Base-by-base conservation (phyloP, 2,113 vertebrate species). In the Clarias magur region DNA sequence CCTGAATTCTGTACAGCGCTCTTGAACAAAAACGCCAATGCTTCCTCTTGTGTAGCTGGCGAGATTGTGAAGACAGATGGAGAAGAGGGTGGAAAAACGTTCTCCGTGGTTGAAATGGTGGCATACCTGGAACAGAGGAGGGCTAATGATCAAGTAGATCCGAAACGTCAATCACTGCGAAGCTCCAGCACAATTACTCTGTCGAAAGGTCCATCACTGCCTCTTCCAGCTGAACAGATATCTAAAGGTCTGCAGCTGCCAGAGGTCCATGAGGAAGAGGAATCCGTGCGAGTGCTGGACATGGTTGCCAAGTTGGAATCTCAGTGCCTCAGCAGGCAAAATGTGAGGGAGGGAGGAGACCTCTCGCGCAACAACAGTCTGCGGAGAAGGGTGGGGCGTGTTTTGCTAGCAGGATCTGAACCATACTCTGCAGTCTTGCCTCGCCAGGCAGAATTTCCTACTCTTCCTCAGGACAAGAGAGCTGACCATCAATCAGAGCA, bases 291-390 rank as follows among this genome's bases (percentile, higher is more conserved):
- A 0, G 98, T 99, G 86, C 95, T 97, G 15, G 97, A 99, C 93
- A 97, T 99, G 96, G 97, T 99, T 82, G 98, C 98, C 53, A 96
- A 88, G 94, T 93, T 99, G 87, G 98, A 99, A 91, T 98, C 96
- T 0, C 96, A 98, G 91, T 97, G 97, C 91, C 92, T 97, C 92
- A 94, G 91, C 91, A 93, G 92, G 4, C 96, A 96, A 91, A 92
- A 92, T 42, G 93, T 94, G 78, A 92, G 94, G 0, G 95, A 96
- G 17, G 92, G 93, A 0, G 96, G 95, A 11, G 91, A 93, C 3
- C 94, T 97, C 42, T 96, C 96, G 0, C 93, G 95, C 13, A 98
- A 91, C 93, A 97, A 96, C 93, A 97, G 97, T 92, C 96, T 97
- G 92, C 94, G 95, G 62, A 94, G 97, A 59, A 94, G 94, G 0